Percentiles rank a stretch among this genome's conserved stretches.
Evolutionary conservation across 2,888 invertebrate genomes (phyloP).

Genomic region (Alloplasta piceator): DNA sequence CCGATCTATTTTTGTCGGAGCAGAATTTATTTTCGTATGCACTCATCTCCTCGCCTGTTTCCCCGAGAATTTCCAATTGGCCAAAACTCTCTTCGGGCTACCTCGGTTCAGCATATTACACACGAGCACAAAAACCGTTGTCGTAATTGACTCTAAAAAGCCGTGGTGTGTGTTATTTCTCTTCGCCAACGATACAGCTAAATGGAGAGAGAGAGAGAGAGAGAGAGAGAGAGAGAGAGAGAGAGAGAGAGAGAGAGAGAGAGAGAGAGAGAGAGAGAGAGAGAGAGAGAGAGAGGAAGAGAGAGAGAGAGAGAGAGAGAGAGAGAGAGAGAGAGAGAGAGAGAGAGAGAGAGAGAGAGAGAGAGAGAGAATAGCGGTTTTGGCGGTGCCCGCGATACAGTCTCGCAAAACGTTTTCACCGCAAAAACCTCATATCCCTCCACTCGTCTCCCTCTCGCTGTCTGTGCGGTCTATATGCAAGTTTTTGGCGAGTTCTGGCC

Average conservation of each 20-base stretch:
- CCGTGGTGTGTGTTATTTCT: constrained; percentile 41
- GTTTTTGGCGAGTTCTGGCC: constrained; percentile 39
- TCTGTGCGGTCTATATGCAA: constrained; percentile 15
- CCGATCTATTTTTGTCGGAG: constrained; percentile 72
- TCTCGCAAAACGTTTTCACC: constrained; percentile 41
- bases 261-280: no score
- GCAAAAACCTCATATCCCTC: background rate
- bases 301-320: no score
- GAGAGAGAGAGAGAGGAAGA: no score
- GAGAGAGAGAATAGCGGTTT: background rate
- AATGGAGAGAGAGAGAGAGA: no score
- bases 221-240: no score
- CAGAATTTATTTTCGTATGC: constrained; percentile 74
- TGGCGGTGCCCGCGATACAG: constrained; percentile 23
- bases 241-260: no score
- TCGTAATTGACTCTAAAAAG: constrained; percentile 2
- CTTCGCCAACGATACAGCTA: background rate
- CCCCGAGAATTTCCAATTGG: constrained; percentile 68
- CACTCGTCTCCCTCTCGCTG: background rate
- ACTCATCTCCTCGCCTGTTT: constrained; percentile 56
- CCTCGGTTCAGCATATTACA: background rate
- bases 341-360: no score
- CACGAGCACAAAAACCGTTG: constrained; percentile 19
- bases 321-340: no score
- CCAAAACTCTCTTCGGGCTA: constrained; percentile 27